Conservation (phyloP, 2,888 invertebrate genomes). For the Cremastinae sp. region DNA sequence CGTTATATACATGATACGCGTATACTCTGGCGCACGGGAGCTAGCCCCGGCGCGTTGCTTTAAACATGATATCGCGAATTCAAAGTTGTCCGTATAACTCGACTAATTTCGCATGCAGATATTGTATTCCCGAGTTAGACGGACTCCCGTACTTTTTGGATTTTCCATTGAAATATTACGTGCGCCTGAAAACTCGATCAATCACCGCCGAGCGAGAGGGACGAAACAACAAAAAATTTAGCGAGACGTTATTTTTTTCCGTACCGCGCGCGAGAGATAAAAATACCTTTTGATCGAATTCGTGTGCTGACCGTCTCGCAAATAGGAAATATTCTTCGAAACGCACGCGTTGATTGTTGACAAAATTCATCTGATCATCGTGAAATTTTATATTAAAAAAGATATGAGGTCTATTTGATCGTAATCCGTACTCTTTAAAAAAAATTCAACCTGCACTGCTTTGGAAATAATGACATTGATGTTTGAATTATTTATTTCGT, state of each 20-base stretch:
- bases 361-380: too few species aligned
- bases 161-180: constrained; percentile 12
- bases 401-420: too few species aligned
- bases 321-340: too few species aligned
- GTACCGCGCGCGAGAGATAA: neutral
- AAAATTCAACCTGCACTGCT: too few species aligned
- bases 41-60: constrained; percentile 49
- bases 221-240: neutral
- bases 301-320: too few species aligned
- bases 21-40: neutral
- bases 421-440: too few species aligned
- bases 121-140: constrained; percentile 26
- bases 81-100: constrained; percentile 30
- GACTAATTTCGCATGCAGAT: constrained; percentile 52
- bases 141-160: constrained; percentile 19
- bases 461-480: too few species aligned
- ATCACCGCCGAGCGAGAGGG: neutral
- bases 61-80: constrained; percentile 59
- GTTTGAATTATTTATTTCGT: too few species aligned
- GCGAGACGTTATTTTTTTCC: neutral
- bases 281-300: neutral
- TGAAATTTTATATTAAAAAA: too few species aligned
- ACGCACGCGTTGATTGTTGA: too few species aligned
- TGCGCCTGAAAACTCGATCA: neutral
- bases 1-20: neutral